phyloP scores from a whole-genome alignment of 2,797 vertebrate genomes.

The Neosilurus hyrtlii region DNA sequence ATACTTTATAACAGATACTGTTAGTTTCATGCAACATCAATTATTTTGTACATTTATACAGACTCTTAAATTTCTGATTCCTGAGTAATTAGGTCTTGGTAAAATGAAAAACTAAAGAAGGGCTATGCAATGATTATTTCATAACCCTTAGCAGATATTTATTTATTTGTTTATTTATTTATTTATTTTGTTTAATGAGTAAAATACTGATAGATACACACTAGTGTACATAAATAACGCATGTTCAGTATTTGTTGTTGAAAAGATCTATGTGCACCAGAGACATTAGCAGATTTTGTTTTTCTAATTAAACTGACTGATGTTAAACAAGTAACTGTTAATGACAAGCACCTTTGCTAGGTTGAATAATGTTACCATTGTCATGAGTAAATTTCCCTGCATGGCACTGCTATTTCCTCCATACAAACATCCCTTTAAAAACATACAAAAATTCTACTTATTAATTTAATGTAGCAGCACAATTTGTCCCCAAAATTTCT shows the following conservation, averaged over 20 bases:
- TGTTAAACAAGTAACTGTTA: neutral
- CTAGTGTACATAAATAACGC: neutral
- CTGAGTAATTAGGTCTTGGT: neutral
- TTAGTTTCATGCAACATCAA: neutral
- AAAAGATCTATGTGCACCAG: neutral
- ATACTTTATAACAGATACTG: no score
- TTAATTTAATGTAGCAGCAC: neutral
- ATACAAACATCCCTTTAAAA: neutral
- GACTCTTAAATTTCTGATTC: neutral
- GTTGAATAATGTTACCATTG: neutral
- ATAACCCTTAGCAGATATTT: neutral
- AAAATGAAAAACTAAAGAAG: neutral
- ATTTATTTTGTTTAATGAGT: no score
- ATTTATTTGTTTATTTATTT: no score
- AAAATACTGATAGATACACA: neutral
- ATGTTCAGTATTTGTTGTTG: neutral
- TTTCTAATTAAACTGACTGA: neutral
- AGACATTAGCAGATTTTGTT: no score
- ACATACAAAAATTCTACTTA: neutral
- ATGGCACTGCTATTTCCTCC: neutral
- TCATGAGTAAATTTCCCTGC: neutral
- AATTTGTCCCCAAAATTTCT: neutral
- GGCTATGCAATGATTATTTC: neutral
- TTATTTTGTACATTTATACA: neutral
- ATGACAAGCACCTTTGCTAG: neutral